Evolutionary conservation across 2,797 vertebrate genomes (phyloP).

Genomic region (Scolopax bukidnonensis): DNA sequence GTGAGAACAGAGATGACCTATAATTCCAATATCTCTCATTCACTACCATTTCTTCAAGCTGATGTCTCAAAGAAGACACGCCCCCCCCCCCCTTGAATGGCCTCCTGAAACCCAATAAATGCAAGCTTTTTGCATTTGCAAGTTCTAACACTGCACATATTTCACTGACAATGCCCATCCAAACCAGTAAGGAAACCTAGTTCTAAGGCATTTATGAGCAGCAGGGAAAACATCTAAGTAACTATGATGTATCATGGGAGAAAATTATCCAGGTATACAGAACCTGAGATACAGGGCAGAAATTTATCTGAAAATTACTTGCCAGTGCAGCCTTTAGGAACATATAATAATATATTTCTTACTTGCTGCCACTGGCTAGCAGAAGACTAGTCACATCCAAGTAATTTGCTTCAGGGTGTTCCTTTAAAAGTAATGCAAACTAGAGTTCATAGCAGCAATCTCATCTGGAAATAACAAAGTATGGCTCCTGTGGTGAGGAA

Average conservation of each 20-base stretch:
- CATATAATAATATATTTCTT: not conserved
- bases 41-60: not conserved
- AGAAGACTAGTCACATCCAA: not conserved
- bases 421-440: slow-evolving; percentile 31
- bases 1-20: not conserved
- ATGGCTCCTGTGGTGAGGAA: slow-evolving; percentile 7
- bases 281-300: not conserved
- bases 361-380: not conserved
- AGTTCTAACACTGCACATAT: not conserved
- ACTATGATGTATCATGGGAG: not conserved
- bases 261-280: not conserved
- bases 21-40: not conserved
- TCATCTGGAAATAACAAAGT: not conserved
- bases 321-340: not conserved
- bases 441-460: not conserved
- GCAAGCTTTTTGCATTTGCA: not conserved
- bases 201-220: not conserved
- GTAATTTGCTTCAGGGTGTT: not conserved
- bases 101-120: not conserved
- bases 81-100: not conserved
- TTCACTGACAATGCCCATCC: not conserved
- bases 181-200: not conserved
- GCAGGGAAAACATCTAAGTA: not conserved
- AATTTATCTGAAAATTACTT: not conserved
- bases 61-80: not conserved